Percentiles rank a stretch among this genome's conserved stretches.
These are phyloP conservation scores for Drosophila paulistorum DNA, from an alignment of 1,140 invertebrate species.

Conservation along the genomic window DNA sequence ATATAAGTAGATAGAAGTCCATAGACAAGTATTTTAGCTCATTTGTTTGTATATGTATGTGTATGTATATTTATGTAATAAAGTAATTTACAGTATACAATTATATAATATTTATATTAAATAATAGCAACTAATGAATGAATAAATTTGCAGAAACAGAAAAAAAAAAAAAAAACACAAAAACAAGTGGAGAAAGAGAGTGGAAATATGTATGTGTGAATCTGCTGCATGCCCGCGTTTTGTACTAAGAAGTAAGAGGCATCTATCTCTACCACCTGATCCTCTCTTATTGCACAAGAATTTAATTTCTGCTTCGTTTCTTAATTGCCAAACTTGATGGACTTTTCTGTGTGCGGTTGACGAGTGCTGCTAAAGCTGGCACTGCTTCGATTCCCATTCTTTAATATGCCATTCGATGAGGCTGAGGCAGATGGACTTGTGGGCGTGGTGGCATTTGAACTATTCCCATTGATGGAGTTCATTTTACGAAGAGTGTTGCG, in stretches of 20 bases:
- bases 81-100: conserved; percentile 54
- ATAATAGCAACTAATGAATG: conserved; percentile 50
- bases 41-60: neutral
- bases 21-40: neutral
- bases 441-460: conserved; percentile 1
- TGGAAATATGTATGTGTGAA: too few relatives aligned
- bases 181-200: conserved; percentile 13
- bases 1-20: neutral
- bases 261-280: neutral
- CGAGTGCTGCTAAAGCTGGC: conserved; percentile 54
- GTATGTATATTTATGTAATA: conserved; percentile 3
- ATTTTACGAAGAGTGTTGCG: conserved; percentile 83
- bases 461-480: conserved; percentile 38
- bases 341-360: conserved; percentile 59
- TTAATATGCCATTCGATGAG: conserved; percentile 69
- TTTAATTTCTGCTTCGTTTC: neutral
- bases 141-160: conserved; percentile 36
- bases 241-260: conserved; percentile 24
- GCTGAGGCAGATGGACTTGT: neutral
- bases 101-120: conserved; percentile 40
- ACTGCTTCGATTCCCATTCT: conserved; percentile 72
- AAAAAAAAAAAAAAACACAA: conserved; percentile 51
- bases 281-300: conserved; percentile 58
- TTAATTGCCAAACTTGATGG: conserved; percentile 79
- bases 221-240: conserved; percentile 30